Evolutionary conservation across 2,888 invertebrate species (phyloP).

Genomic region (Diaperis boleti): DNA sequence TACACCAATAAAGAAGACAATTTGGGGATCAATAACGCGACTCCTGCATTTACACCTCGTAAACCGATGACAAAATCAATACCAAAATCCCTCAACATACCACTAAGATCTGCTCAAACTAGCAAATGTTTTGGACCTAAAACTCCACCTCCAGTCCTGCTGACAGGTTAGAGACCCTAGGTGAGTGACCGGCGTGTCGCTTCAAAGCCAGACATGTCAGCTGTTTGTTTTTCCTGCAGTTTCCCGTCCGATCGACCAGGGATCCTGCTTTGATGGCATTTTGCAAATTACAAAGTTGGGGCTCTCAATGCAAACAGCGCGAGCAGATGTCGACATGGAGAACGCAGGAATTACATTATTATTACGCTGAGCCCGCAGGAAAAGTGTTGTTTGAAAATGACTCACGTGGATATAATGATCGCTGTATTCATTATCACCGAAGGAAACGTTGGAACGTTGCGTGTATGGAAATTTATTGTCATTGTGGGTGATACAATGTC

Average conservation of each 20-base stretch:
- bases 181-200: slow-evolving; percentile 17
- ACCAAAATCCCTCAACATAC: background rate
- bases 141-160: background rate
- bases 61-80: background rate
- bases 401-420: too few species aligned
- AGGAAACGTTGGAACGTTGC: too few species aligned
- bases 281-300: background rate
- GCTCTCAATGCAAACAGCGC: too few species aligned
- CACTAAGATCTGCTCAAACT: background rate
- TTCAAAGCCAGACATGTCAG: slow-evolving; percentile 13
- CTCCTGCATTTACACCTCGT: background rate
- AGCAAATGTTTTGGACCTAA: background rate
- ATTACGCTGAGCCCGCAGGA: too few species aligned
- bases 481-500: too few species aligned
- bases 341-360: too few species aligned
- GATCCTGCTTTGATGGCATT: background rate
- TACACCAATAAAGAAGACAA: too few species aligned
- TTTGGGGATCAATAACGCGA: background rate
- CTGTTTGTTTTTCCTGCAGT: slow-evolving; percentile 11
- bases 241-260: background rate
- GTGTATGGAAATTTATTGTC: too few species aligned
- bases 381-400: too few species aligned
- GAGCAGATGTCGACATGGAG: too few species aligned
- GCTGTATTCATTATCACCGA: too few species aligned
- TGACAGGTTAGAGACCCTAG: slow-evolving; percentile 13